Percentiles rank a stretch among this genome's conserved stretches.
phyloP scores from a whole-genome alignment of 2,113 vertebrate genomes.

The Xerus inauris region DNA sequence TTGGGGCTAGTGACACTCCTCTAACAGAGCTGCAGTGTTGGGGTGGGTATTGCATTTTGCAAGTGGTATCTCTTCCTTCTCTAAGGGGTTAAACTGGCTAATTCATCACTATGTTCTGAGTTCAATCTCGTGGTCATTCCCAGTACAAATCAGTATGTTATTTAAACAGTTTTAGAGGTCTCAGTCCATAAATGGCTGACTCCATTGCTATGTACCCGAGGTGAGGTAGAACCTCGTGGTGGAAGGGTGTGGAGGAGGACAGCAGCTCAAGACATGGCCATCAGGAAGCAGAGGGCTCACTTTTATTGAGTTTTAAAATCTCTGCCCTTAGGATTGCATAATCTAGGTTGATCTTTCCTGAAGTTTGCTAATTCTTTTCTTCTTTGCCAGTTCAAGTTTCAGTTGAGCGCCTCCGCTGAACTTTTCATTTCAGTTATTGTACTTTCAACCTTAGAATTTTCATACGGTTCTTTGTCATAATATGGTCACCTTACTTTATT shows the following conservation, averaged over 20 bases:
- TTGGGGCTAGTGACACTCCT: neutral
- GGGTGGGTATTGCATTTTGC: neutral
- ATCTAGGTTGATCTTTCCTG: neutral
- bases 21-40: fast-evolving
- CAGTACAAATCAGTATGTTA: constrained; percentile 77
- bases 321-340: neutral
- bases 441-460: neutral
- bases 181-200: constrained; percentile 38
- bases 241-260: too few relatives aligned
- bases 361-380: neutral
- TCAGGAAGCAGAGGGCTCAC: too few relatives aligned
- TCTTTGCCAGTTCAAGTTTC: neutral
- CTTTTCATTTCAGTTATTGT: neutral
- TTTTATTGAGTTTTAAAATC: too few relatives aligned
- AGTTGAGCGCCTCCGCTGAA: neutral
- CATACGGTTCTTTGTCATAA: too few relatives aligned
- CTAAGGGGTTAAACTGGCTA: neutral
- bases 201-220: too few relatives aligned
- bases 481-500: too few relatives aligned
- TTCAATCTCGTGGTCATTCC: constrained; percentile 75
- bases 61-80: neutral
- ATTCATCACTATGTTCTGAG: neutral
- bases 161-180: constrained; percentile 71
- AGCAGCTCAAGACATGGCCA: too few relatives aligned
- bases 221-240: too few relatives aligned